Evolutionary conservation across 2,113 vertebrate species (phyloP), one percentile per base, ranked within the genome.

Genomic region (Rana temporaria): DNA sequence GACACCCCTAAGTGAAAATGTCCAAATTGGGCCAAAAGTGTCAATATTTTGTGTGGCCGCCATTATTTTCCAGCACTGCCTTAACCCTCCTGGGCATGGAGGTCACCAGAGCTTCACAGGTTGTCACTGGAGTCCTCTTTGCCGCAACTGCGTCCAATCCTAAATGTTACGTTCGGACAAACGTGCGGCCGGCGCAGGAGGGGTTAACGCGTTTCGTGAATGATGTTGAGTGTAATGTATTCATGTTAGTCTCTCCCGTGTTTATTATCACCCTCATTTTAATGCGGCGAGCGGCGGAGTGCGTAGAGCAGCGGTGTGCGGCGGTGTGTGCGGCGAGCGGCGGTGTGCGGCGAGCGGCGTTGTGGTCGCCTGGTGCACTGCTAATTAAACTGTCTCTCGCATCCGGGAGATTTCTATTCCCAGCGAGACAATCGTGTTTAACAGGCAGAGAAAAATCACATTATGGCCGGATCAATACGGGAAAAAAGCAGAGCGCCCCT

Each of bases 301-400:
- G n/a, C n/a, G n/a, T n/a, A n/a, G n/a, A n/a, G n/a, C n/a, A n/a
- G n/a, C n/a, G n/a, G n/a, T n/a, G n/a, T n/a, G n/a, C n/a, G n/a
- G n/a, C n/a, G n/a, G n/a, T n/a, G n/a, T n/a, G n/a, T 52, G 34
- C 64, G 42, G 71, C 65, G 34, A 38, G 34, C 57, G 38, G 73
- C 42, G 17, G 38, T n/a, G n/a, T 52, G 34, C 64, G 42, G 71
- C 65, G 34, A 38, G 34, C 57, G 38, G 73, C 42, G 17, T 24
- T 59, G 56, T 53, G 65, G 52, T 69, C 32, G 66, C 20, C 7
- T 17, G 56, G 65, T 59, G 15, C 57, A 52, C 66, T 56, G 66
- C 82, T 77, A 84, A 78, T 82, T 82, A 82, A 82, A 75, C 71
- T 60, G 80, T 82, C 79, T 82, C 26, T 74, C 70, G 60, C 79